Evolutionary conservation across 2,888 invertebrate species (phyloP), one percentile per base, ranked within the genome.

Genomic region (Micropterix aruncella): DNA sequence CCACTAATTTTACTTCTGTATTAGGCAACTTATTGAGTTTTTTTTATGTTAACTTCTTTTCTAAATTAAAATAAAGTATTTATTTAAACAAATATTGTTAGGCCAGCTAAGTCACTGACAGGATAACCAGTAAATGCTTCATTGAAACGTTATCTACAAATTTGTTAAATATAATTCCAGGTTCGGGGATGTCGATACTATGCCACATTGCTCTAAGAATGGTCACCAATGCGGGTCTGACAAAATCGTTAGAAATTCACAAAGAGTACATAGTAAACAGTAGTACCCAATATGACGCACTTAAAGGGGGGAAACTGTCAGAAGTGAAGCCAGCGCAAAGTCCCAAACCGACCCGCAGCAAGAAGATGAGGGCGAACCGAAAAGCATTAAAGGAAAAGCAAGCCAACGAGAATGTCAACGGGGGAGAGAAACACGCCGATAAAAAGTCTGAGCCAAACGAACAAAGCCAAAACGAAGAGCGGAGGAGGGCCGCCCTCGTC

Each of bases 131-230:
- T n/a, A n/a, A n/a, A n/a, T n/a, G n/a, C n/a, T n/a, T n/a, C n/a
- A n/a, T n/a, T n/a, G n/a, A n/a, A n/a, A n/a, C n/a, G n/a, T n/a
- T n/a, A n/a, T n/a, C n/a, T n/a, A n/a, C n/a, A n/a, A n/a, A n/a
- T n/a, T n/a, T n/a, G n/a, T n/a, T n/a, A n/a, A 15, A 16, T 16
- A 40, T 18, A 19, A 3, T 58, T 59, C 37, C 50, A 78, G 79
- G 79, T 3, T 83, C 83, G 1, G 85, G 90, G 1, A 88, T 89
- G 83, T 88, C 88, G 44, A 73, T 87, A 41, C 65, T 89, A 2
- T 83, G 83, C 50, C 78, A 79, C 55, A 73, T 87, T 39, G 83
- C 88, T 0, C 58, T 89, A 18, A 69, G 88, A 42, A 79, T 87
- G 63, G 72, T 87, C n/a, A 86, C 88, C 0, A 84, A 86, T 57